These are phyloP conservation scores for Upupa epops DNA, from an alignment of 2,113 vertebrate genomes.

Conservation along the genomic window DNA sequence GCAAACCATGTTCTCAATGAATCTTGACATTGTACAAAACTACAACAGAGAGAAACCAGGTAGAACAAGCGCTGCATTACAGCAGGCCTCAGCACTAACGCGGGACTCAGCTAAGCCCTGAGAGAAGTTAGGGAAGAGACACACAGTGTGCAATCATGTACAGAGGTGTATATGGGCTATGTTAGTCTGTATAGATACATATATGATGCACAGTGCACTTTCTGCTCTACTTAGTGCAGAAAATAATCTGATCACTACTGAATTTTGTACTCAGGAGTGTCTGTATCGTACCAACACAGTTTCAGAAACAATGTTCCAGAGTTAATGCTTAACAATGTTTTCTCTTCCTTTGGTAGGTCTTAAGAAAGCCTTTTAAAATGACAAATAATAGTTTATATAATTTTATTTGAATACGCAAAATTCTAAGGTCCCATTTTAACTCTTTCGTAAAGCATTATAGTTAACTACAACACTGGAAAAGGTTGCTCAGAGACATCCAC, in stretches of 20 bases:
- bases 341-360: background rate
- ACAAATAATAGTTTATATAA: background rate
- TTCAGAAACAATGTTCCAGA: background rate
- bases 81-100: background rate
- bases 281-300: background rate
- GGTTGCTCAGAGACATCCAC: too few species aligned
- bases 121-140: background rate
- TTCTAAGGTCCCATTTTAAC: background rate
- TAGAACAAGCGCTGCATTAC: background rate
- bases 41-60: background rate
- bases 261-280: background rate
- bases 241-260: rapidly evolving
- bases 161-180: background rate
- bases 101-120: background rate
- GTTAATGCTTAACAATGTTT: background rate
- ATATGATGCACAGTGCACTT: too few species aligned
- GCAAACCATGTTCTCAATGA: background rate
- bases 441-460: background rate
- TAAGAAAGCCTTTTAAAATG: background rate
- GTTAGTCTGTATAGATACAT: background rate
- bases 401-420: background rate
- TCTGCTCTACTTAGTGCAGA: background rate
- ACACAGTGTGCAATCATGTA: rapidly evolving
- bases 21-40: background rate
- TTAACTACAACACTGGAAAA: background rate